Percentiles rank a stretch among this genome's conserved stretches.
phyloP scores from a whole-genome alignment of 2,797 vertebrate genomes.

The Alectoris magna region DNA sequence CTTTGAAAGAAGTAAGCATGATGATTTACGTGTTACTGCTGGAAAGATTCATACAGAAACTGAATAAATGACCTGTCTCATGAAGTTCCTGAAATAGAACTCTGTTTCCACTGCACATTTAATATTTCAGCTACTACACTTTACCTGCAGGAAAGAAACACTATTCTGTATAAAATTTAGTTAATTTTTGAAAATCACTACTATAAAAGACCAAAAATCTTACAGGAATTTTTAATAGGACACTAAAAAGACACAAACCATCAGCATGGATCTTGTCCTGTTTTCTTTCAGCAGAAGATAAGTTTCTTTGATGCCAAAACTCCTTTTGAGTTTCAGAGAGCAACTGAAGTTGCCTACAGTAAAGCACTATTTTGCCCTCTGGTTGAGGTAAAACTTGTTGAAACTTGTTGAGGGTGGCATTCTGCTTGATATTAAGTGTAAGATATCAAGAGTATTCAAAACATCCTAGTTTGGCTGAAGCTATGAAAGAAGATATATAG shows the following conservation, averaged over 20 bases:
- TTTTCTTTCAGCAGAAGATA: not conserved
- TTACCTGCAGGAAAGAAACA: not conserved
- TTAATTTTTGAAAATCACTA: not conserved
- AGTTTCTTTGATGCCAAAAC: not conserved
- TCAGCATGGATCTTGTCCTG: not conserved
- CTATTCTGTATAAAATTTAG: not conserved
- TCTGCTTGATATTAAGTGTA: not conserved
- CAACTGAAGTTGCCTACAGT: not conserved
- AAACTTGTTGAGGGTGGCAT: not conserved
- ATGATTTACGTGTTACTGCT: not conserved
- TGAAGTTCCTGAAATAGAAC: not conserved
- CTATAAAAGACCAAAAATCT: not conserved
- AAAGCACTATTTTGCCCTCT: not conserved
- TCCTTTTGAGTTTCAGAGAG: not conserved
- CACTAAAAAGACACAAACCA: not conserved
- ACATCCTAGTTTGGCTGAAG: not conserved
- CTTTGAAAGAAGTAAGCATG: not conserved
- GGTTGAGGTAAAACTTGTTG: not conserved
- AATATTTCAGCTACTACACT: not conserved
- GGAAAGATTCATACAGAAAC: not conserved
- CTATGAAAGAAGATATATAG: not conserved
- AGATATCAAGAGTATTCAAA: not conserved
- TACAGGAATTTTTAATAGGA: not conserved
- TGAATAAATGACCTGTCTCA: slow-evolving; percentile 15
- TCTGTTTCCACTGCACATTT: not conserved